Evolutionary conservation across 2,113 vertebrate genomes (phyloP).

Genomic region (Saguinus imperator): DNA sequence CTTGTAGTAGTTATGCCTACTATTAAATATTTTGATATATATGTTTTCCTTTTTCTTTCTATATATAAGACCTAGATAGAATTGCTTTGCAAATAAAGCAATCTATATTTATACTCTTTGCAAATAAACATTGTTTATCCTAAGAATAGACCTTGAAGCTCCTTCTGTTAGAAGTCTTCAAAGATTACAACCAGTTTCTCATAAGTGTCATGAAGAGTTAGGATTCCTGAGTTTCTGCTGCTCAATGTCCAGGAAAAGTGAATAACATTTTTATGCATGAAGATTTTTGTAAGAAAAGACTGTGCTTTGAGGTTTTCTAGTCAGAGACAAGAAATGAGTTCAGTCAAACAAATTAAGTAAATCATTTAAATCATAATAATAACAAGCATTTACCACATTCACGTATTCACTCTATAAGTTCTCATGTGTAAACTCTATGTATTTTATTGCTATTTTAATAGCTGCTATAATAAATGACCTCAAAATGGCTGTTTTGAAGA

Average conservation of each 20-base stretch:
- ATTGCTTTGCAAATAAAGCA: slow-evolving; percentile 10
- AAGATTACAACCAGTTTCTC: not conserved
- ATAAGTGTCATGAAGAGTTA: not conserved
- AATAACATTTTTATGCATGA: not conserved
- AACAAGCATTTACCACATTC: not conserved
- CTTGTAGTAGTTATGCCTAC: not conserved
- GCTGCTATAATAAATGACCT: not conserved
- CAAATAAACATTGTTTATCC: not conserved
- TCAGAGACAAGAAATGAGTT: not conserved
- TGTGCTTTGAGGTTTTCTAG: not conserved
- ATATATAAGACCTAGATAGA: not conserved
- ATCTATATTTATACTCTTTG: not conserved
- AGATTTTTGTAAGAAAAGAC: slow-evolving; percentile 21
- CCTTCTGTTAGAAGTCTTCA: not conserved
- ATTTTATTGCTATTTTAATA: slow-evolving; percentile 23
- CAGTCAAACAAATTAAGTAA: not conserved
- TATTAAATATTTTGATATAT: not conserved
- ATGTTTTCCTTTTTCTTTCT: not conserved
- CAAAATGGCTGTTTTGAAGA: not conserved
- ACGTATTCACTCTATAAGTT: not conserved
- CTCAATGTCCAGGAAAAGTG: not conserved
- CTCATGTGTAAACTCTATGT: not conserved
- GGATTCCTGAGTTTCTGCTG: not conserved
- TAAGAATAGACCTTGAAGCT: not conserved
- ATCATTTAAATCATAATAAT: not conserved